Evolutionary conservation across 2,113 vertebrate genomes (phyloP).

Genomic region (Barnardius zonarius): DNA sequence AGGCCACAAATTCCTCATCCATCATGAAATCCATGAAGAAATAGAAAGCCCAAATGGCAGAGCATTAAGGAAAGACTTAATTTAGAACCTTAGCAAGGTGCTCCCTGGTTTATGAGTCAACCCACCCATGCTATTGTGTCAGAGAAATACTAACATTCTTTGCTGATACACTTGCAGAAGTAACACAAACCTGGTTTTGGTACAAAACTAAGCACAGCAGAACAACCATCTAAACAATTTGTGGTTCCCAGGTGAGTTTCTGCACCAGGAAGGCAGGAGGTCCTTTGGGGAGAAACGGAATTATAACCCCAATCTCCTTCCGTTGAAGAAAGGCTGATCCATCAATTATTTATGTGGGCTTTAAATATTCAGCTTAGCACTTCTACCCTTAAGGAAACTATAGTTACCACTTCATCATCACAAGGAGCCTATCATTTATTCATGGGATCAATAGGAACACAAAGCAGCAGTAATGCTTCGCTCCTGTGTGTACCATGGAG

Average conservation of each 20-base stretch:
- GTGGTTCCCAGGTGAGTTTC: background rate
- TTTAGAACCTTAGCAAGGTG: background rate
- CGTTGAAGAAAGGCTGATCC: background rate
- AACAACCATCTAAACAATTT: background rate
- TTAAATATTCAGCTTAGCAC: conserved; percentile 39
- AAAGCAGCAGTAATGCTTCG: background rate
- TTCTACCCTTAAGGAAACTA: conserved; percentile 18
- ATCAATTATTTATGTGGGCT: conserved; percentile 39
- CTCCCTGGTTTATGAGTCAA: background rate
- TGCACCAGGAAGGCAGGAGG: background rate
- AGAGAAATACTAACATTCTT: background rate
- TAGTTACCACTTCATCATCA: background rate
- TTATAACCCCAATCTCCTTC: background rate
- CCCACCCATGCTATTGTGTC: background rate
- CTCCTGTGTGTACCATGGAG: background rate
- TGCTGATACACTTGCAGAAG: background rate
- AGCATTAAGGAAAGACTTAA: background rate
- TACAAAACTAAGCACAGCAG: background rate
- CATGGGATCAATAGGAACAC: conserved; percentile 18
- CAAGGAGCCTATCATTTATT: conserved; percentile 3
- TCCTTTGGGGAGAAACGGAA: background rate
- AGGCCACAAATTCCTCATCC: background rate
- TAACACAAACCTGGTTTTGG: background rate
- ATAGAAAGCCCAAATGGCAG: background rate
- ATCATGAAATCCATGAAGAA: background rate